phyloP scores from a whole-genome alignment of 2,797 vertebrate genomes.

The Mionectes olivaceus region DNA sequence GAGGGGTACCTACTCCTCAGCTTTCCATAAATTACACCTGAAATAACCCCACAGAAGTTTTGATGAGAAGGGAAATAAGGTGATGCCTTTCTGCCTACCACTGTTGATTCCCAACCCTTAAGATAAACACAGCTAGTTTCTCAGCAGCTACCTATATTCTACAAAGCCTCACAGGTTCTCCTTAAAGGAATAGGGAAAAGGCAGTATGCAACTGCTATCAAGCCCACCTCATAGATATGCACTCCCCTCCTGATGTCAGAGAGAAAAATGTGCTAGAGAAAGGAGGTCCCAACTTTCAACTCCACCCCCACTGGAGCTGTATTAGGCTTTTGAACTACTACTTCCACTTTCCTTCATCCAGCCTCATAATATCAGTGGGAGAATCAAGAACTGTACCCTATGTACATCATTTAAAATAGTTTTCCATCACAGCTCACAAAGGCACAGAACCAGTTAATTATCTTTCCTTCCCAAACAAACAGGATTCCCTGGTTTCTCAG shows the following conservation, averaged over 20 bases:
- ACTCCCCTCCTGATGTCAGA: not conserved
- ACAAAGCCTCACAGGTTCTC: not conserved
- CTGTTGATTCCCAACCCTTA: not conserved
- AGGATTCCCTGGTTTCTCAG: not conserved
- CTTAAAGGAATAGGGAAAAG: not conserved
- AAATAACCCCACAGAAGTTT: not conserved
- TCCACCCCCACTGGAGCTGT: not conserved
- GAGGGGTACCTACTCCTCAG: not conserved
- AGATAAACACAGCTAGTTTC: not conserved
- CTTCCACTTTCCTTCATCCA: not conserved
- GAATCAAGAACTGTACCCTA: not conserved
- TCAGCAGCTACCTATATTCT: not conserved
- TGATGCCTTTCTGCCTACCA: not conserved
- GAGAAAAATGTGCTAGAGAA: not conserved
- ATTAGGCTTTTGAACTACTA: not conserved
- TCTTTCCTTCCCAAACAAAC: not conserved
- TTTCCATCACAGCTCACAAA: not conserved
- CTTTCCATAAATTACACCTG: not conserved
- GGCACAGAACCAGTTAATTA: not conserved
- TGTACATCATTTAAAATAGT: fast-evolving
- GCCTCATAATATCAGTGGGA: not conserved
- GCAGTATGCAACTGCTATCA: not conserved
- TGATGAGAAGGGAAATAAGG: not conserved
- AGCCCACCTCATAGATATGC: not conserved
- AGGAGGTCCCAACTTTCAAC: not conserved